Conservation (phyloP, 2,888 invertebrate species). For the Drosophila mercatorum region DNA sequence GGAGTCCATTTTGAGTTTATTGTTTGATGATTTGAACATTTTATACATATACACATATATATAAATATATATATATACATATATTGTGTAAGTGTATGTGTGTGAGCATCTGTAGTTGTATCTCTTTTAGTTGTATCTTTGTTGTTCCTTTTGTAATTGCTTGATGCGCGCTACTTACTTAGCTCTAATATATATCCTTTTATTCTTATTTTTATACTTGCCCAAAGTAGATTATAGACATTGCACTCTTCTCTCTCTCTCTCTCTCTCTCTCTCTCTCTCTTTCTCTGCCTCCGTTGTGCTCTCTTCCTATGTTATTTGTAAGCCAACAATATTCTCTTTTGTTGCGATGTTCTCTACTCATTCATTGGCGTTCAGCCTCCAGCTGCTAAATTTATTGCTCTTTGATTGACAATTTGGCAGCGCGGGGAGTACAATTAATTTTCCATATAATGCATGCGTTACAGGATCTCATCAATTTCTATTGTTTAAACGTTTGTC, state of each 20-base stretch:
- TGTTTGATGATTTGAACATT: constrained; percentile 85
- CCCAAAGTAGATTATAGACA: constrained; percentile 27
- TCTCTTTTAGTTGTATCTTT: constrained; percentile 43
- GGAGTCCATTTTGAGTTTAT: constrained; percentile 85
- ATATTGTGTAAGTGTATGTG: constrained; percentile 17
- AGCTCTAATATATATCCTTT: constrained; percentile 29
- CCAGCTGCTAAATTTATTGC: constrained; percentile 64
- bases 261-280: constrained; percentile 9
- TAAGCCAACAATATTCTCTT: constrained; percentile 34
- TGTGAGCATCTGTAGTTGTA: constrained; percentile 54
- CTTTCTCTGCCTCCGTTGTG: not conserved
- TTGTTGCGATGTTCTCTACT: constrained; percentile 21
- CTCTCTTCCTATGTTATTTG: constrained; percentile 41
- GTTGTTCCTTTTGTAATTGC: constrained; percentile 60
- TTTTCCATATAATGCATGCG: constrained; percentile 79
- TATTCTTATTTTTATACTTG: constrained; percentile 18
- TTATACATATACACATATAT: constrained; percentile 74
- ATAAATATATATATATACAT: constrained; percentile 46
- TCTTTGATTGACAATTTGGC: constrained; percentile 76
- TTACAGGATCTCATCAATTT: constrained; percentile 76
- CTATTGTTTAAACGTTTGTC: constrained; percentile 77
- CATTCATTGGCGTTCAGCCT: constrained; percentile 18
- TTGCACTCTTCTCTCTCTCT: constrained; percentile 29
- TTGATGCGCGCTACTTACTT: constrained; percentile 63
- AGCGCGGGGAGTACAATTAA: constrained; percentile 64